phyloP scores from a whole-genome alignment of 2,888 invertebrate species.

The Metellina segmentata region DNA sequence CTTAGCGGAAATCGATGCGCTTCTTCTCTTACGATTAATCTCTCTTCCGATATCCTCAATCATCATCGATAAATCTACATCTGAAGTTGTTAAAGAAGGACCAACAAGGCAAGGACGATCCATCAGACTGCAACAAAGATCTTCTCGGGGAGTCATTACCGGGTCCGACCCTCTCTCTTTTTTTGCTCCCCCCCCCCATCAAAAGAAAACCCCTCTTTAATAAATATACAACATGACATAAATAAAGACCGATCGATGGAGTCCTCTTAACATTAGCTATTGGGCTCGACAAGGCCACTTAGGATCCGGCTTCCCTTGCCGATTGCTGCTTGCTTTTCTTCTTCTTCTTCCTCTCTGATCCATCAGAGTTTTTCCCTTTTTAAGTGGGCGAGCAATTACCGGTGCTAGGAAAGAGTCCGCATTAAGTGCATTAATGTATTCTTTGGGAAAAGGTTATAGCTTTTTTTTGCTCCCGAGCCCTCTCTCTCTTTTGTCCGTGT shows the following conservation, averaged over 20 bases:
- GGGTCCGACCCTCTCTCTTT: constrained; percentile 33
- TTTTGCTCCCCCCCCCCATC: neutral
- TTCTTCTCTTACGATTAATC: constrained; percentile 49
- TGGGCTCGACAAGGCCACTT: constrained; percentile 55
- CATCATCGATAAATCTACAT: constrained; percentile 60
- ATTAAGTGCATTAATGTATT: constrained; percentile 71
- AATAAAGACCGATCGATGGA: constrained; percentile 59
- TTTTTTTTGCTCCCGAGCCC: constrained; percentile 25
- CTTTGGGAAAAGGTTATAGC: constrained; percentile 33
- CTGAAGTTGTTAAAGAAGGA: constrained; percentile 26
- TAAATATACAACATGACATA: constrained; percentile 67
- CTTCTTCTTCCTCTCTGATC: constrained; percentile 25
- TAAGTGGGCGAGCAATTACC: constrained; percentile 56
- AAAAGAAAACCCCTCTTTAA: constrained; percentile 59
- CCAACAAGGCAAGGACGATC: constrained; percentile 44
- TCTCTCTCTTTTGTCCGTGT: constrained; percentile 38
- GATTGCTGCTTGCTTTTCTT: neutral
- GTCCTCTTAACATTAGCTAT: constrained; percentile 61
- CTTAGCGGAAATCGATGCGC: constrained; percentile 43
- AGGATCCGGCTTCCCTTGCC: neutral
- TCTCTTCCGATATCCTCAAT: constrained; percentile 56
- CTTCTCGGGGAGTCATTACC: constrained; percentile 52
- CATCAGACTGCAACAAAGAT: constrained; percentile 49
- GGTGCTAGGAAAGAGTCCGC: constrained; percentile 34
- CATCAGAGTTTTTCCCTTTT: constrained; percentile 42